Conservation (phyloP, 2,888 invertebrate species). For the Nomada ruficornis region DNA sequence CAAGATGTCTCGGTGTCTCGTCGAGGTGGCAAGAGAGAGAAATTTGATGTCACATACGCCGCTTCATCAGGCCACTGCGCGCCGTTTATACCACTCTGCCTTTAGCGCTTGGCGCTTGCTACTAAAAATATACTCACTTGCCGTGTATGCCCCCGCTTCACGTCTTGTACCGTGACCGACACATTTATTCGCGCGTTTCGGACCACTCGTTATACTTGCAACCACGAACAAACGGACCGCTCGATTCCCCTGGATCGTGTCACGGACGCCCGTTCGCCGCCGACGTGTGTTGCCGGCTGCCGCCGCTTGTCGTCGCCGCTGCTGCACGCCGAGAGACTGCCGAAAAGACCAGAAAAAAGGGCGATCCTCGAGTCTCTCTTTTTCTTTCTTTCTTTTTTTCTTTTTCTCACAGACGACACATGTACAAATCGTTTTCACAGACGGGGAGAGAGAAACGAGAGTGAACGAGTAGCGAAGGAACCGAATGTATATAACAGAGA, state of each 20-base stretch:
- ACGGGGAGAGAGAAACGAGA: neutral
- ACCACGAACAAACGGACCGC: slow-evolving; percentile 64
- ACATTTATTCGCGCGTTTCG: slow-evolving; percentile 76
- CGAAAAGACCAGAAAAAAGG: slow-evolving; percentile 23
- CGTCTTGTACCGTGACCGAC: slow-evolving; percentile 80
- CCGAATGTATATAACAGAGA: neutral
- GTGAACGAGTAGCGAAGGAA: neutral
- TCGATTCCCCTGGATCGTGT: slow-evolving; percentile 69
- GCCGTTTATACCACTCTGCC: slow-evolving; percentile 72
- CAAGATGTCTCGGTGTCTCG: slow-evolving; percentile 69
- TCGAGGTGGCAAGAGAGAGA: slow-evolving; percentile 70
- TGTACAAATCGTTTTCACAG: neutral
- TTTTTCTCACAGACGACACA: neutral
- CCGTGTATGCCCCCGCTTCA: slow-evolving; percentile 72
- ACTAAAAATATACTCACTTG: slow-evolving; percentile 73
- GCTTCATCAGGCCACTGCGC: slow-evolving; percentile 78
- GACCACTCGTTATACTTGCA: slow-evolving; percentile 66
- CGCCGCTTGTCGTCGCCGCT: slow-evolving; percentile 69
- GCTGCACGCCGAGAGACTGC: slow-evolving; percentile 36
- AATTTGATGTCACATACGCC: slow-evolving; percentile 79
- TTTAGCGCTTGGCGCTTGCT: slow-evolving; percentile 71
- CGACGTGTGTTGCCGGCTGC: slow-evolving; percentile 51
- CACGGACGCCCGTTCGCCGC: slow-evolving; percentile 55
- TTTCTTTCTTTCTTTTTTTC: neutral
- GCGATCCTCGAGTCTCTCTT: slow-evolving; percentile 24